phyloP scores from a whole-genome alignment of 2,888 invertebrate genomes.

The Agrilus biguttatus region DNA sequence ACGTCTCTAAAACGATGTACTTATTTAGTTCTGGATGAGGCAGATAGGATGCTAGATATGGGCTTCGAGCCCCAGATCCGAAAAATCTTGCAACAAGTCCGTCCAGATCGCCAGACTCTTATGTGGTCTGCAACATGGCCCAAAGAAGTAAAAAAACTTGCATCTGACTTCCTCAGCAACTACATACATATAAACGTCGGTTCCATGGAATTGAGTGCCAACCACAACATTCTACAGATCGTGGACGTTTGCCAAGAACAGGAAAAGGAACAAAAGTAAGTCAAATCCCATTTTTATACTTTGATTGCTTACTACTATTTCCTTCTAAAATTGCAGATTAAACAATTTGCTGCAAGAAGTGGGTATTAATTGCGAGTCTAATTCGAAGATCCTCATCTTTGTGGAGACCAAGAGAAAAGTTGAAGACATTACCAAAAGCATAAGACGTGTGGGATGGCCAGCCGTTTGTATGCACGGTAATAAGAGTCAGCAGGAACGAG shows the following conservation, averaged over 20 bases:
- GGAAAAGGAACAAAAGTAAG: constrained; percentile 53
- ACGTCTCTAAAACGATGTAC: constrained; percentile 64
- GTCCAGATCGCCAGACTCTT: constrained; percentile 90
- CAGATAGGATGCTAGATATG: constrained; percentile 96
- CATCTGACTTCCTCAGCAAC: constrained; percentile 81
- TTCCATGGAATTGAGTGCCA: constrained; percentile 72
- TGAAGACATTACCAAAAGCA: constrained; percentile 61
- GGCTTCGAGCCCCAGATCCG: constrained; percentile 94
- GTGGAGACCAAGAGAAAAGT: constrained; percentile 91
- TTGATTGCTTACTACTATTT: constrained; percentile 46
- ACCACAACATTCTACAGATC: constrained; percentile 94
- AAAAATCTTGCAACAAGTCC: constrained; percentile 83
- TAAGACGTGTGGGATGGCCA: constrained; percentile 62
- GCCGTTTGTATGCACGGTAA: constrained; percentile 89
- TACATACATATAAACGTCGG: constrained; percentile 89
- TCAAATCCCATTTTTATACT: constrained; percentile 48
- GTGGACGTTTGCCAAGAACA: constrained; percentile 85
- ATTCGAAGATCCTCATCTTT: constrained; percentile 88
- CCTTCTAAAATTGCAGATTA: constrained; percentile 36
- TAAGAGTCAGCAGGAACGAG: constrained; percentile 88
- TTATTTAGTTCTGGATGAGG: constrained; percentile 84
- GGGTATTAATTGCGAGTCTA: constrained; percentile 55
- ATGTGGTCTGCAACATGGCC: constrained; percentile 99
- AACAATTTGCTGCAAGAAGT: constrained; percentile 67
- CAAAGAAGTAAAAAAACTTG: constrained; percentile 82